Conservation (phyloP, 2,797 vertebrate genomes). For the Acanthurus tractus region DNA sequence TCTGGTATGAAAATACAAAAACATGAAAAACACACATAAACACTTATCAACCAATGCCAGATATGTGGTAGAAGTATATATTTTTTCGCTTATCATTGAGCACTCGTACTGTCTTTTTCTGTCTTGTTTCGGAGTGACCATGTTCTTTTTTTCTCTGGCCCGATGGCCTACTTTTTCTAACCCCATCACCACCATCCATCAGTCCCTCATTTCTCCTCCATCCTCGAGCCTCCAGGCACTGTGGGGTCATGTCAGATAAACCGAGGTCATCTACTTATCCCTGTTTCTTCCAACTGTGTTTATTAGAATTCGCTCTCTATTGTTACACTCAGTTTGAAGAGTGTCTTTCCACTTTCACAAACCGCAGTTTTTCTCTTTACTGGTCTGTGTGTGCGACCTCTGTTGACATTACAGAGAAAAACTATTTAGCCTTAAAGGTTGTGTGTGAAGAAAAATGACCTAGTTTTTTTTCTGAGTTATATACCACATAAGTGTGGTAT, state of each 20-base stretch:
- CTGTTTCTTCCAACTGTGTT: conserved; percentile 16
- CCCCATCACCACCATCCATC: conserved; percentile 27
- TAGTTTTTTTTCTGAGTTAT: conserved; percentile 9
- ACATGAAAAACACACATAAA: background rate
- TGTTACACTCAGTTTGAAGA: background rate
- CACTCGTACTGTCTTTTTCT: background rate
- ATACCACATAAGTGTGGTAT: background rate
- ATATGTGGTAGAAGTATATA: background rate
- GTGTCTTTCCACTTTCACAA: conserved; percentile 8
- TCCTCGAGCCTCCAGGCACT: background rate
- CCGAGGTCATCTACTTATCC: conserved; percentile 28
- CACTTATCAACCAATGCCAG: background rate
- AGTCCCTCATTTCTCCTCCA: conserved; percentile 17
- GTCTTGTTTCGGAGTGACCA: conserved; percentile 14
- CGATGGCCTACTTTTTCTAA: conserved; percentile 42
- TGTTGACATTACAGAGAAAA: background rate
- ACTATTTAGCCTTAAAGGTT: background rate
- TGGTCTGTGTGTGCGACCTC: background rate
- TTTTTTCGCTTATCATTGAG: background rate
- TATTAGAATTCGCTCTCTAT: conserved; percentile 7
- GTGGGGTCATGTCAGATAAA: conserved; percentile 27
- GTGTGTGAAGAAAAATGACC: background rate
- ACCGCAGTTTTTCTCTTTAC: conserved; percentile 3
- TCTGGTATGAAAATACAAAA: no score
- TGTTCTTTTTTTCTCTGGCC: conserved; percentile 12